Percentiles rank a stretch among this genome's conserved stretches.
phyloP scores from a whole-genome alignment of 2,113 vertebrate genomes.

The Rhinoptilus africanus region DNA sequence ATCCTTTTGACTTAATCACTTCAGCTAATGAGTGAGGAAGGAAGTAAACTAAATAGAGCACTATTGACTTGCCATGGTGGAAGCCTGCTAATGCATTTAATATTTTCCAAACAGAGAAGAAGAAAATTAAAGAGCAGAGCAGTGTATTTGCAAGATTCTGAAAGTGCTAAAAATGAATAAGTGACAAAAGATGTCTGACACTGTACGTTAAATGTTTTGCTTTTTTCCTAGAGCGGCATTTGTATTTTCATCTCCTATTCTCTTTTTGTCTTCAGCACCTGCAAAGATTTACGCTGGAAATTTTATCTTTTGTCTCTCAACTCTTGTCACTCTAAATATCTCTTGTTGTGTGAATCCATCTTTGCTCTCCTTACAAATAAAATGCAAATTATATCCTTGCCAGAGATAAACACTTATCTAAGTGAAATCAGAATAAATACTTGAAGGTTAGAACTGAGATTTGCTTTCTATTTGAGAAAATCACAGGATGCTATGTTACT shows the following conservation, averaged over 20 bases:
- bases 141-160: neutral
- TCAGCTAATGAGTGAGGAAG: neutral
- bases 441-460: conserved; percentile 61
- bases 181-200: neutral
- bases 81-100: neutral
- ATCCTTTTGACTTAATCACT: conserved; percentile 8
- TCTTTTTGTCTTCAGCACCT: conserved; percentile 55
- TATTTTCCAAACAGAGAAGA: neutral
- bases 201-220: neutral
- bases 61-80: neutral
- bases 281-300: conserved; percentile 50
- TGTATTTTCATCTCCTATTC: conserved; percentile 4
- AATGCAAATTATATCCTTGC: conserved; percentile 68
- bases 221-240: neutral
- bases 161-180: neutral
- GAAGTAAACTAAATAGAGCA: neutral
- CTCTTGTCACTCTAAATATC: conserved; percentile 28
- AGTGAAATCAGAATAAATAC: conserved; percentile 61
- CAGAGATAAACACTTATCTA: conserved; percentile 41
- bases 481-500: neutral
- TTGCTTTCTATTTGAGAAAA: conserved; percentile 40
- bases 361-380: conserved; percentile 63
- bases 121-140: neutral
- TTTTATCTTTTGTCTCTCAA: conserved; percentile 41
- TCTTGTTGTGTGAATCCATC: conserved; percentile 32